A percentile compares a stretch with the other conserved stretches of the same genome.
phyloP scores from a whole-genome alignment of 2,888 invertebrate species.

The Sesamia inferens region DNA sequence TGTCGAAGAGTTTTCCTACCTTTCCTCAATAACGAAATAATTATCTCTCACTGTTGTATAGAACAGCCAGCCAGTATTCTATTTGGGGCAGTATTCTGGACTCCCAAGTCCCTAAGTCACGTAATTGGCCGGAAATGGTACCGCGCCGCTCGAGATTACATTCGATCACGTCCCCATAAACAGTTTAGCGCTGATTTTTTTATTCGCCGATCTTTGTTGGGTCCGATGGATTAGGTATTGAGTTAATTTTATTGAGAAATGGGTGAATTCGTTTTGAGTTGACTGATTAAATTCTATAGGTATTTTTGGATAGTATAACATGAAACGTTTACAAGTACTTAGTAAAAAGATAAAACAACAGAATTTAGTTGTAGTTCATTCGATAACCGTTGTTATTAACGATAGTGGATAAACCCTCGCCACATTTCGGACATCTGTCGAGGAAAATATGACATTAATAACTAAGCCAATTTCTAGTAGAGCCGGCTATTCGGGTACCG shows the following conservation, averaged over 20 bases:
- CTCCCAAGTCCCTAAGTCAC: constrained; percentile 77
- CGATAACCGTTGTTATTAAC: constrained; percentile 66
- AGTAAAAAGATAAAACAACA: background rate
- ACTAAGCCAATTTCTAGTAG: constrained; percentile 79
- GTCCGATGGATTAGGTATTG: constrained; percentile 58
- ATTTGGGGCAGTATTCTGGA: constrained; percentile 70
- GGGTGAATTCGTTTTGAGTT: constrained; percentile 35
- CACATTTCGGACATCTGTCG: constrained; percentile 72
- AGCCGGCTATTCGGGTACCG: constrained; percentile 70
- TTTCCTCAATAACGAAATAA: constrained; percentile 69
- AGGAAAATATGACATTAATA: constrained; percentile 82
- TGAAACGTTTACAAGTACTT: background rate
- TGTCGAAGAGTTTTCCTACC: constrained; percentile 51
- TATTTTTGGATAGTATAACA: background rate
- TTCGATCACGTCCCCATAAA: constrained; percentile 83
- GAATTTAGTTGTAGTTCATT: constrained; percentile 47
- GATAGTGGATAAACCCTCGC: constrained; percentile 68
- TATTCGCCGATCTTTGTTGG: constrained; percentile 71
- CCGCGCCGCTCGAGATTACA: constrained; percentile 79
- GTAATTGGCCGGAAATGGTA: constrained; percentile 84
- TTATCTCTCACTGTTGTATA: constrained; percentile 68
- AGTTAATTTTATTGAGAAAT: constrained; percentile 59
- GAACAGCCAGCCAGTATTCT: constrained; percentile 56
- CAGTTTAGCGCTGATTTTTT: constrained; percentile 82
- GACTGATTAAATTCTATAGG: background rate